Base-by-base conservation (phyloP, 64 coral and sea anemone species). In the Hydrozoanthus tunicans region DNA sequence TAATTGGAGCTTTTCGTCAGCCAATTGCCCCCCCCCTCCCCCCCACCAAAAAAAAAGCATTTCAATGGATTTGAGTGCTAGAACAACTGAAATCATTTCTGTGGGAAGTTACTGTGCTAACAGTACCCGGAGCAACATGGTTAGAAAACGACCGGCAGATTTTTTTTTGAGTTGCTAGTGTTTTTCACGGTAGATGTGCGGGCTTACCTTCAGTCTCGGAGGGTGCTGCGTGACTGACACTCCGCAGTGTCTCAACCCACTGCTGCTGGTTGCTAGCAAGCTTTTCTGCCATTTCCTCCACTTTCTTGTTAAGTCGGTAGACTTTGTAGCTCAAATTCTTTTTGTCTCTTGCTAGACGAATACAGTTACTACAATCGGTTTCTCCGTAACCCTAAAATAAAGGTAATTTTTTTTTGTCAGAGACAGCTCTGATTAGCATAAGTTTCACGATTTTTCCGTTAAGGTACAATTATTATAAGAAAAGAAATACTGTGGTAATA, bases 191-290 rank as follows among this genome's bases (percentile, higher is more conserved):
- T 51, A 51, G 52, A 51, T 3, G 52, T 74, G 52, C 71, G 71
- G 71, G 71, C 71, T 26, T 72, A 72, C 69, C 69, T 72, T 72
- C 9, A 72, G 69, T 25, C 69, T 26, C 32, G 32, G 32, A 43
- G 32, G 32, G 32, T 2, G 32, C 32, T 43, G 32, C 27, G n/a
- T 72, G 20, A 72, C 69, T 72, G 27, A 72, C 9, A 72, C 27
- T 72, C 69, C 24, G 23, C 23, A 72, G 27, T 25, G 69, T 25
- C 69, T 72, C 69, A 9, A 72, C 69, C 69, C 69, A 72, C 69
- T 72, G 69, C 69, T 72, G 69, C 23, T 72, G 20, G 69, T 72
- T 72, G 69, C 69, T 72, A 8, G 69, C 69, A 72, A 72, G 69
- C 69, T 72, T 72, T 25, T 72, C 5, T 5, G 69, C 23, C 5